Base-by-base conservation (phyloP, 35 echinoderm and acorn worm genomes). In the Apostichopus californicus region DNA sequence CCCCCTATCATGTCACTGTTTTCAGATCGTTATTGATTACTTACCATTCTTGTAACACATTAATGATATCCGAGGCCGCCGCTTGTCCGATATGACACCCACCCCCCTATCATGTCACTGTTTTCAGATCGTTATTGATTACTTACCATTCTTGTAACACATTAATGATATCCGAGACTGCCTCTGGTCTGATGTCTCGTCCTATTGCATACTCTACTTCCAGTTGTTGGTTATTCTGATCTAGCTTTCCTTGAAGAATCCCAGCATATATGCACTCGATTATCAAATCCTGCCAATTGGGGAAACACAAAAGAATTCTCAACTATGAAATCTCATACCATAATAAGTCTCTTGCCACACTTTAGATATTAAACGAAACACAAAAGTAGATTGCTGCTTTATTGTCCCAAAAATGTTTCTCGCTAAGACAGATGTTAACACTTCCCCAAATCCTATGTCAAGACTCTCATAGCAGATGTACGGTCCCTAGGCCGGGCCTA, bases 81-180 rank as follows among this genome's bases (percentile, higher is more conserved):
- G 95, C 96, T 24, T 90, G 94, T 22, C 93, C 85, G 55, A 95
- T 98, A 82, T 98, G 94, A 59, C 96, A 84, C 8, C 96, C 96
- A 21, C 53, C 92, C 91, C 26, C 88, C 95, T 5, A 95, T 94
- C 58, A 98, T 82, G 75, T 98, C 96, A 46, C 34, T 2, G 0
- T 46, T 46, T 2, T 46, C 34, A 46, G 34, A 46, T 46, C 0
- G 34, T 46, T 46, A 46, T 46, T 86, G 34, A 63, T 8, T 15
- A 92, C 94, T 95, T 57, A 98, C 97, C 97, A 98, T 91, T 98
- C 95, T 80, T 98, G 94, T 87, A 98, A 79, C 5, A 96, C 95
- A 57, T 91, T 94, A 11, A 98, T 93, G 13, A 98, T 98, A 77
- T 98, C 94, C 1, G 91, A 64, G 57, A 98, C 93, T 15, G 93